These are phyloP conservation scores for Brachionus koreanus DNA, from an alignment of 1,140 invertebrate genomes.

Conservation along the genomic window DNA sequence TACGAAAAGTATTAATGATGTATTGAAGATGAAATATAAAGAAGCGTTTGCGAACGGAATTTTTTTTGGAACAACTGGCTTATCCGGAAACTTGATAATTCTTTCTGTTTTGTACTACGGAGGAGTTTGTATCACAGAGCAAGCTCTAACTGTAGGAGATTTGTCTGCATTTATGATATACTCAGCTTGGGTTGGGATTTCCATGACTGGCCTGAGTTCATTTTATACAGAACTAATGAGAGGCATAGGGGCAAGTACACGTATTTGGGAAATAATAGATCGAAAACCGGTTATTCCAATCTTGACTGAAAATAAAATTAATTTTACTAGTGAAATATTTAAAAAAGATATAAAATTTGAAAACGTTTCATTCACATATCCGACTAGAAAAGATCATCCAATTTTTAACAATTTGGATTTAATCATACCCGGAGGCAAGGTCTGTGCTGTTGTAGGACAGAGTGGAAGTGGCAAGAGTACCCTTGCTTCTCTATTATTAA, in stretches of 20 bases:
- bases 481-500: conserved; percentile 56
- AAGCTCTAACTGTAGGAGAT: conserved; percentile 78
- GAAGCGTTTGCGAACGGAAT: conserved; percentile 78
- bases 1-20: conserved; percentile 66
- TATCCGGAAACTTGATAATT: conserved; percentile 85
- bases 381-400: conserved; percentile 58
- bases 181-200: conserved; percentile 84
- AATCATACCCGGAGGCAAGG: conserved; percentile 52
- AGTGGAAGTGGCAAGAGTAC: conserved; percentile 63
- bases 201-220: conserved; percentile 72
- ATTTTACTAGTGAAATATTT: neutral
- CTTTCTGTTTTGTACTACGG: conserved; percentile 89
- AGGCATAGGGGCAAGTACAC: conserved; percentile 79
- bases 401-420: conserved; percentile 61
- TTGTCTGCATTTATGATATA: conserved; percentile 86
- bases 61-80: conserved; percentile 89
- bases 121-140: conserved; percentile 76
- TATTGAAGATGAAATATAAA: conserved; percentile 75
- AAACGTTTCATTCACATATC: conserved; percentile 63
- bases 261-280: conserved; percentile 84
- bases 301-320: conserved; percentile 45
- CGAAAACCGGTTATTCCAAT: conserved; percentile 67
- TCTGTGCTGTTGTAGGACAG: conserved; percentile 61
- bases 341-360: conserved; percentile 57
- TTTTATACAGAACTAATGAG: conserved; percentile 91